A percentile compares a stretch with the other conserved stretches of the same genome.
These are phyloP conservation scores for Sinelater perroti DNA, from an alignment of 2,888 invertebrate species.

Conservation along the genomic window DNA sequence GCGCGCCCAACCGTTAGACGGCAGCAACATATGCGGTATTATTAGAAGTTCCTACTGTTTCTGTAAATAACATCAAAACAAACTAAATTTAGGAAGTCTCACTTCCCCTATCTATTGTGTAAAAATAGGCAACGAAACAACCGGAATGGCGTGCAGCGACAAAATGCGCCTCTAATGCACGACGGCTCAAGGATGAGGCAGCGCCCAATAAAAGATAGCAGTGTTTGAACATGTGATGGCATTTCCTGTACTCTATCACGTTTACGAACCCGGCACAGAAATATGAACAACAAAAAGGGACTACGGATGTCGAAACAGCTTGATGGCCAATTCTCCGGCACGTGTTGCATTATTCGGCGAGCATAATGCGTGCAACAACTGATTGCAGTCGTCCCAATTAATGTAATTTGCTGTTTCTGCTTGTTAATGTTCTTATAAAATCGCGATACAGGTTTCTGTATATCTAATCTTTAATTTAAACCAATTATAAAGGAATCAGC, in stretches of 20 bases:
- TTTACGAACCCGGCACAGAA: conserved; percentile 22
- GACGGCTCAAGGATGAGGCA: not conserved
- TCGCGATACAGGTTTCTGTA: too few species aligned
- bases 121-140: conserved; percentile 30
- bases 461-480: too few species aligned
- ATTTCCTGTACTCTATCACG: conserved; percentile 39
- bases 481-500: too few species aligned
- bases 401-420: too few species aligned
- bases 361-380: too few species aligned
- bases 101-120: conserved; percentile 26
- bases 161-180: not conserved
- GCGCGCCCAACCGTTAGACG: too few species aligned
- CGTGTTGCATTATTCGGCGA: too few species aligned
- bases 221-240: conserved; percentile 38
- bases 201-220: conserved; percentile 16
- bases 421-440: too few species aligned
- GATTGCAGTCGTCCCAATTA: too few species aligned
- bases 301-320: too few species aligned
- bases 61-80: conserved; percentile 36
- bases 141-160: not conserved
- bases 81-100: conserved; percentile 30
- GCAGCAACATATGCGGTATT: too few species aligned
- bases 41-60: conserved; percentile 6
- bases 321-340: too few species aligned
- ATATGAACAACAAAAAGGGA: conserved; percentile 14